Evolutionary conservation across 1,140 invertebrate genomes (phyloP).

Genomic region (Ceratosolen fusciceps): DNA sequence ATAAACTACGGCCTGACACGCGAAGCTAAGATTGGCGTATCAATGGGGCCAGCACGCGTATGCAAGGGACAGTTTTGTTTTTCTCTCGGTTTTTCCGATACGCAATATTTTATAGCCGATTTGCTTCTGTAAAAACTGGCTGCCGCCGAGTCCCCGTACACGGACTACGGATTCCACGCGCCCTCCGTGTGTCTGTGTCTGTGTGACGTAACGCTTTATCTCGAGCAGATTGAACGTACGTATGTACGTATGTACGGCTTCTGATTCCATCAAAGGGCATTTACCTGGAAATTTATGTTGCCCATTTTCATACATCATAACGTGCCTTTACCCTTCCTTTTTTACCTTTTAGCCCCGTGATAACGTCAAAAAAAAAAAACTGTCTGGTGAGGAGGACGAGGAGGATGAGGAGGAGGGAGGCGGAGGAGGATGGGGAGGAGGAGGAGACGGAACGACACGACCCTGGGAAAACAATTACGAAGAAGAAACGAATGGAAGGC

Average conservation of each 20-base stretch:
- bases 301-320: neutral
- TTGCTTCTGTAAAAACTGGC: neutral
- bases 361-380: neutral
- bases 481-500: too few relatives aligned
- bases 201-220: conserved; percentile 6
- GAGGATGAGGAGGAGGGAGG: too few relatives aligned
- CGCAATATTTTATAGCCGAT: neutral
- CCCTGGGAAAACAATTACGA: too few relatives aligned
- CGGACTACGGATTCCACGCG: neutral
- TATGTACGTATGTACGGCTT: too few relatives aligned
- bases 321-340: too few relatives aligned
- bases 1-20: neutral
- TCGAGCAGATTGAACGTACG: neutral
- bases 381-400: too few relatives aligned
- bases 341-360: neutral
- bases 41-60: too few relatives aligned
- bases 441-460: too few relatives aligned
- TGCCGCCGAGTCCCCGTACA: too few relatives aligned
- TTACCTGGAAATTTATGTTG: neutral
- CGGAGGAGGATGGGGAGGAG: too few relatives aligned
- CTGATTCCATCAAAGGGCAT: neutral
- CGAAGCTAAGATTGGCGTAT: neutral
- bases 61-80: neutral
- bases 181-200: too few relatives aligned
- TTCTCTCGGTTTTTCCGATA: too few relatives aligned